phyloP scores from a whole-genome alignment of 2,888 invertebrate species.

The Capitulum mitella region DNA sequence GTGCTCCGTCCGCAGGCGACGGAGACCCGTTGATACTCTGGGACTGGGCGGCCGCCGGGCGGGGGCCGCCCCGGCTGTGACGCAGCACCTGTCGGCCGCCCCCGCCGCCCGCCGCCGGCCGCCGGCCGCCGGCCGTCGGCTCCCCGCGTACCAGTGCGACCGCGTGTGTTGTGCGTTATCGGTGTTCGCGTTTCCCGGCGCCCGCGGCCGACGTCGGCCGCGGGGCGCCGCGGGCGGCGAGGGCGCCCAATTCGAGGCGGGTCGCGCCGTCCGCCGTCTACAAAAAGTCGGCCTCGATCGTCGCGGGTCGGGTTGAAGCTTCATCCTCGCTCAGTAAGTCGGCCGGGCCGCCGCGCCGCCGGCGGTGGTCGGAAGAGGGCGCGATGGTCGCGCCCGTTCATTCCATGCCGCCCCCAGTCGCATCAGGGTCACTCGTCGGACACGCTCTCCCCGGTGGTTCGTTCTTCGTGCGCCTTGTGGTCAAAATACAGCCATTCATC shows the following conservation, averaged over 20 bases:
- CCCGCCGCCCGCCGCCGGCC: too few relatives aligned
- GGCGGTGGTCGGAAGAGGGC: neutral
- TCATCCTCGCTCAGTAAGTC: neutral
- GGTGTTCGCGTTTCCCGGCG: neutral
- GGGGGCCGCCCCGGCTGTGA: too few relatives aligned
- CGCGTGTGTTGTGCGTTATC: neutral
- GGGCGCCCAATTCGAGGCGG: too few relatives aligned
- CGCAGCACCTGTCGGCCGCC: too few relatives aligned
- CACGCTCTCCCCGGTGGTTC: neutral
- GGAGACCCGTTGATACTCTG: too few relatives aligned
- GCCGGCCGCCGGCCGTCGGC: neutral
- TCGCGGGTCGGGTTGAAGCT: neutral
- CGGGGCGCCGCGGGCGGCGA: neutral
- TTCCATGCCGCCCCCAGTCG: neutral
- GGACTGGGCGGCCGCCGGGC: too few relatives aligned
- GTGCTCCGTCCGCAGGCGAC: neutral
- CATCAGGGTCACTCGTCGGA: neutral
- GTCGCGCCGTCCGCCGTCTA: neutral
- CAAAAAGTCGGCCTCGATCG: neutral
- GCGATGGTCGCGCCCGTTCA: neutral
- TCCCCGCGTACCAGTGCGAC: neutral
- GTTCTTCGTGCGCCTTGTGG: neutral
- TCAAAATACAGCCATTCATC: neutral
- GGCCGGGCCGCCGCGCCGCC: neutral
- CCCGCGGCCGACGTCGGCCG: neutral